phyloP scores from a whole-genome alignment of 1,140 invertebrate species.

The Drosophila cardini region DNA sequence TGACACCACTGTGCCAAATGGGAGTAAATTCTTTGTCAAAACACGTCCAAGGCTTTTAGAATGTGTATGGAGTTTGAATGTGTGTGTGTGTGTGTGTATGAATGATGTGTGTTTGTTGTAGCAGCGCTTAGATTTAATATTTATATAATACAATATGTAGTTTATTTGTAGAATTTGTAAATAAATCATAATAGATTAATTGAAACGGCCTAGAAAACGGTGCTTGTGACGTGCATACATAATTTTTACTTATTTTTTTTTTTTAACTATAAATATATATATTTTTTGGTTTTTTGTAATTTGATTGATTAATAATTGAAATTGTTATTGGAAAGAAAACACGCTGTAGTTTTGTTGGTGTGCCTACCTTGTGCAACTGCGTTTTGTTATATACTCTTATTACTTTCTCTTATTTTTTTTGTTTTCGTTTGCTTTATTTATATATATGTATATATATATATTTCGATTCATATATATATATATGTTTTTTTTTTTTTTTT shows the following conservation, averaged over 20 bases:
- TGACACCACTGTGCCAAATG: not conserved
- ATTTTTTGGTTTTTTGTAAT: constrained; percentile 23
- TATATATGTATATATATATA: constrained; percentile 66
- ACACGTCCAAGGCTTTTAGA: constrained; percentile 22
- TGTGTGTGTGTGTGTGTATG: constrained; percentile 17
- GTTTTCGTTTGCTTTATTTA: constrained; percentile 48
- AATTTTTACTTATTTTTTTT: constrained; percentile 62
- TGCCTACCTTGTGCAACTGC: constrained; percentile 85
- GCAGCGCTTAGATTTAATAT: constrained; percentile 61
- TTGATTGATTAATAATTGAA: constrained; percentile 69
- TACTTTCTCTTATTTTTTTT: constrained; percentile 55
- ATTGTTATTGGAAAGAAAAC: constrained; percentile 75
- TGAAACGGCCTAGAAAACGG: constrained; percentile 79
- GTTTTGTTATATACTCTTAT: constrained; percentile 80
- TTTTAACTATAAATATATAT: constrained; percentile 16
- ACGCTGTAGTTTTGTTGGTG: constrained; percentile 81
- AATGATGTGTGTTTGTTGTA: constrained; percentile 16
- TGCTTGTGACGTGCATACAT: constrained; percentile 80
- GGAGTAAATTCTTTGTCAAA: constrained; percentile 33
- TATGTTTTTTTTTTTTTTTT: constrained; percentile 43
- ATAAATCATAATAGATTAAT: constrained; percentile 75
- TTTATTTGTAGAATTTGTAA: constrained; percentile 61
- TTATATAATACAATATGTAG: constrained; percentile 61
- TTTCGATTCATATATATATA: constrained; percentile 70
- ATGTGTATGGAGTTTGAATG: constrained; percentile 12